Base-by-base conservation (phyloP, 2,888 invertebrate genomes). In the Drosophila quinaria region DNA sequence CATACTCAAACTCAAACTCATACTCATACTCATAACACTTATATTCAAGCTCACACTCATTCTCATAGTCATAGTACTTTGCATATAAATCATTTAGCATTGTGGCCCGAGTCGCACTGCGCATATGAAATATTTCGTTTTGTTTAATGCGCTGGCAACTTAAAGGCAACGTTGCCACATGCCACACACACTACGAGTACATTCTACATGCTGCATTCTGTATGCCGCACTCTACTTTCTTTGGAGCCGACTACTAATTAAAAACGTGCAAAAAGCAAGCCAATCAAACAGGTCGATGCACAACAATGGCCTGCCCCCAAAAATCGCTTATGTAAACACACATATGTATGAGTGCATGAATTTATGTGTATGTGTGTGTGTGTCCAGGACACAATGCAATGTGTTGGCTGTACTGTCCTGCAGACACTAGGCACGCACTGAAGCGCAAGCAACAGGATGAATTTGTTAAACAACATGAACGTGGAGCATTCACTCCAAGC, bases 251-350 rank as follows among this genome's bases (percentile, higher is more conserved):
- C 52, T 70, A 78, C 85, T 86, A 86, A 86, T 87, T 87, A 86
- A 87, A 86, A 86, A 81, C 85, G 83, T 85, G 80, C 81, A 89
- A 90, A 88, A 83, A 87, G 77, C 83, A 75, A 82, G 73, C 82
- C 85, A 87, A 87, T 87, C 87, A 87, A 87, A 87, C 83, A 86
- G 83, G 85, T 85, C 85, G 83, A 87, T 84, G 84, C 81, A 86
- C 81, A 88, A 78, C 87, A 89, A 88, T 88, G 74, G 73, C 66
- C 72, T 70, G 71, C 59, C 61, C 72, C 70, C 25, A 25, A 77
- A 80, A 80, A 74, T 80, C 74, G 54, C 59, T 59, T 52, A 61
- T 50, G 39, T 49, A 71, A 33, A 62, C 17, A 54, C 39, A 19
- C 17, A 25, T 33, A n/a, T 19, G 19, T 50, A 22, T 33, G 4